Evolutionary conservation across 2,888 invertebrate genomes (phyloP), one percentile per base, ranked within the genome.

Genomic region (Crocallis elinguaria): DNA sequence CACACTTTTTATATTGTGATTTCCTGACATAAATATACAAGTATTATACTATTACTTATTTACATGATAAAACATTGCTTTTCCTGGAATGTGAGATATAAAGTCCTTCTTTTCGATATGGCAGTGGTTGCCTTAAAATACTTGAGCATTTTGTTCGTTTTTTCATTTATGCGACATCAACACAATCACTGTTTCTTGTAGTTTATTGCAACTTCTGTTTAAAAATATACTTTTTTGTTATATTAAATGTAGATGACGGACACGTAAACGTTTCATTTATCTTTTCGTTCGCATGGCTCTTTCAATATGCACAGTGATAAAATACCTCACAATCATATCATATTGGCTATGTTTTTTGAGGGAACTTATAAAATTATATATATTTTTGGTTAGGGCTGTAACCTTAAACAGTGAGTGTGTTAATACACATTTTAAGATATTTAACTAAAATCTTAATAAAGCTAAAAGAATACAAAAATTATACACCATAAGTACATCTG

Each of bases 341-440:
- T n/a, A n/a, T n/a, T n/a, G n/a, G n/a, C n/a, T n/a, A n/a, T n/a
- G n/a, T n/a, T n/a, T 25, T 25, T 25, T 25, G 25, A 25, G 25
- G n/a, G 25, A 19, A 30, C n/a, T 29, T 17, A 16, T 3, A 29
- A 29, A 41, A 16, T 25, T 25, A 38, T 41, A 30, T 39, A 13
- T 7, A 19, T 82, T 82, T 87, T 86, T 87, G 86, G 87, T 86
- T 84, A 86, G 69, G 86, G 83, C 79, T 82, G 80, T 74, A 78
- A 81, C 66, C 62, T 73, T 73, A 90, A 91, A 91, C 91, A 90
- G 91, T 91, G 89, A 91, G 79, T 89, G 90, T 91, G 91, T 91
- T 90, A 91, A 91, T 90, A 84, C 82, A 87, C 84, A 75, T 82
- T 75, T 67, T 71, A 70, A 67, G 46, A 64, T 71, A 69, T 73